Evolutionary conservation across 2,797 vertebrate genomes (phyloP), one percentile per base, ranked within the genome.

Genomic region (Etheostoma nigrum): DNA sequence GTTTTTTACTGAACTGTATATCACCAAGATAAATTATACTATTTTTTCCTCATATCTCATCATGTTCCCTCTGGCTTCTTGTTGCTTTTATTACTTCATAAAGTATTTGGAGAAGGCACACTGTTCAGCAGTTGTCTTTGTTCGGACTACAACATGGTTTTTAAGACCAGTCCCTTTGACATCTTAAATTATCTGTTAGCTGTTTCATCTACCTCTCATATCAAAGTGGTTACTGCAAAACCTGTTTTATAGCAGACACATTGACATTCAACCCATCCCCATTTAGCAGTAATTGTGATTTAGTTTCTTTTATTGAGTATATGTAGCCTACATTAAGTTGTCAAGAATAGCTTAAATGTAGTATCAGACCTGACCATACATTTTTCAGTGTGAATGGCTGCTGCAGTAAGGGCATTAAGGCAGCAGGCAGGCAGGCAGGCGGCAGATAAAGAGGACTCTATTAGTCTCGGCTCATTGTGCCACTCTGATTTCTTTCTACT

Each of bases 391-490:
- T 40, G 62, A 82, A 57, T 33, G 51, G 78, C 65, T 78, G 74
- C 63, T 64, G 72, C 15, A 2, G 40, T 45, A 72, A 75, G 64
- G 83, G 86, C 85, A 88, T 88, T 81, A 86, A 89, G 85, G 78
- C 78, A 82, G 81, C 84, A 80, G 76, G 79, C 85, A 61, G 83
- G 90, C 92, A 93, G 90, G 80, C 90, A 51, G 92, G 92, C 93
- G 89, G 90, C 95, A 95, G 94, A 97, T 95, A 95, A 95, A 94
- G 95, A 94, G 80, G 91, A 93, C 95, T 95, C 95, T 95, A 96
- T 97, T 97, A 97, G 96, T 97, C 95, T 96, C 90, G 91, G 94
- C 94, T 96, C 93, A 95, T 95, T 95, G 95, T 93, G 95, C 93
- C 89, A 93, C 91, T 94, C 94, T 94, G 94, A 95, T 95, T 96